phyloP scores from a whole-genome alignment of 1,140 invertebrate species.

The Drosophila bipectinata region DNA sequence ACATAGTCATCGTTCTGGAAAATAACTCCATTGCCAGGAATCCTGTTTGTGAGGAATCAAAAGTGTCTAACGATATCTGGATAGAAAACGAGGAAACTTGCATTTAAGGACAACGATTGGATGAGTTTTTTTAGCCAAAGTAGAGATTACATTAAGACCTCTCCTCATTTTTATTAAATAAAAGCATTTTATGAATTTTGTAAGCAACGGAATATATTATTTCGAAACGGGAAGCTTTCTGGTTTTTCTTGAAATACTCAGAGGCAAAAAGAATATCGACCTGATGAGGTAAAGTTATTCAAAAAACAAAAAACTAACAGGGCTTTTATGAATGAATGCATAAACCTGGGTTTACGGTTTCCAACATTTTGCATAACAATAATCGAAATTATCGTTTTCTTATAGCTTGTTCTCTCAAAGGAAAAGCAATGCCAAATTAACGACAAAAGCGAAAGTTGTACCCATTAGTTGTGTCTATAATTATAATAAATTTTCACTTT shows the following conservation, averaged over 20 bases:
- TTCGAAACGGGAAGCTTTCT: neutral
- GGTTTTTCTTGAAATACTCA: neutral
- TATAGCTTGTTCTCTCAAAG: slow-evolving; percentile 28
- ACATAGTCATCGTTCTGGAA: slow-evolving; percentile 61
- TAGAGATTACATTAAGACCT: slow-evolving; percentile 1
- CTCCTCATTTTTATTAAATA: slow-evolving; percentile 4
- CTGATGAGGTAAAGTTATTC: neutral
- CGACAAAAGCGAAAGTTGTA: slow-evolving; percentile 52
- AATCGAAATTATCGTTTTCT: slow-evolving; percentile 30
- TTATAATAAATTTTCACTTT: slow-evolving; percentile 54
- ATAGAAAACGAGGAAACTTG: slow-evolving; percentile 39
- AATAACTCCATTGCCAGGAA: slow-evolving; percentile 42
- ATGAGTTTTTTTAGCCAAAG: neutral
- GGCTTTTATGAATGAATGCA: slow-evolving; percentile 41
- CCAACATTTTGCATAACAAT: slow-evolving; percentile 37
- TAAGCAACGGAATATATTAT: neutral
- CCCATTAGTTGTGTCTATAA: slow-evolving; percentile 47
- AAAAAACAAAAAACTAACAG: slow-evolving; percentile 23
- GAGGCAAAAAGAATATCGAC: neutral
- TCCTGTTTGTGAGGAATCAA: slow-evolving; percentile 15
- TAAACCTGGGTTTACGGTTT: slow-evolving; percentile 34
- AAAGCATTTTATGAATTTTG: slow-evolving; percentile 5
- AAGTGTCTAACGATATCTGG: slow-evolving; percentile 20
- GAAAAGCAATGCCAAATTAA: slow-evolving; percentile 44
- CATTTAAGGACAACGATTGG: slow-evolving; percentile 16